Evolutionary conservation across 1,140 invertebrate species (phyloP), one percentile per base, ranked within the genome.

Genomic region (Ectropis grisescens): DNA sequence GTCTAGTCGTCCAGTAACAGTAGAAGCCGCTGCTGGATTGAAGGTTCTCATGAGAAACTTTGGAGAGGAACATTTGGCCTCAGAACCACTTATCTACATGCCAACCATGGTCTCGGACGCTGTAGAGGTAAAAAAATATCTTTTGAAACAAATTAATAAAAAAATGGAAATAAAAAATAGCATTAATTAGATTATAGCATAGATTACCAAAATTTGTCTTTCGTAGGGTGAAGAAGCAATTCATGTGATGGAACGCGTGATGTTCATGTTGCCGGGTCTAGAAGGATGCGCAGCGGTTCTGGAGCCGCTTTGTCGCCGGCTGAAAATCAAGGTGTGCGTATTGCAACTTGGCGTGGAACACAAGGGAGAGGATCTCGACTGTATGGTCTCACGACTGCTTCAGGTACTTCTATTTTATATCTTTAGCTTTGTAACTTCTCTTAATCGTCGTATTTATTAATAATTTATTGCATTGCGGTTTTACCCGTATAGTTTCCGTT

Each of bases 191-290:
- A n/a, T n/a, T n/a, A n/a, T n/a, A n/a, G n/a, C n/a, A n/a, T n/a
- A n/a, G n/a, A n/a, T n/a, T n/a, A n/a, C n/a, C n/a, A n/a, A n/a
- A n/a, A n/a, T n/a, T n/a, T n/a, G n/a, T n/a, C n/a, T 9, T 44
- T 37, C 47, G 53, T 24, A 82, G 74, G 45, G 71, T 52, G 43
- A 65, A 49, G 40, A 75, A 41, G 41, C 65, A 6, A 72, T 62
- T 8, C 53, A 37, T 43, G 46, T 83, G 41, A 48, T 66, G 31
- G 55, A 82, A 30, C 41, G 46, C 29, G 47, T 71, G 14, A 79
- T 91, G 41, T 93, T 94, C 61, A 85, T 94, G 42, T 70, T 95
- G 23, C 93, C 93, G 33, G 92, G 93, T 10, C 80, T 96, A 26
- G 94, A 96, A 83, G 93, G 93, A 10, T 85, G 86, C 29, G 86